These are phyloP conservation scores for Hydrotaea diabolus DNA, from an alignment of 2,888 invertebrate genomes.

Conservation along the genomic window DNA sequence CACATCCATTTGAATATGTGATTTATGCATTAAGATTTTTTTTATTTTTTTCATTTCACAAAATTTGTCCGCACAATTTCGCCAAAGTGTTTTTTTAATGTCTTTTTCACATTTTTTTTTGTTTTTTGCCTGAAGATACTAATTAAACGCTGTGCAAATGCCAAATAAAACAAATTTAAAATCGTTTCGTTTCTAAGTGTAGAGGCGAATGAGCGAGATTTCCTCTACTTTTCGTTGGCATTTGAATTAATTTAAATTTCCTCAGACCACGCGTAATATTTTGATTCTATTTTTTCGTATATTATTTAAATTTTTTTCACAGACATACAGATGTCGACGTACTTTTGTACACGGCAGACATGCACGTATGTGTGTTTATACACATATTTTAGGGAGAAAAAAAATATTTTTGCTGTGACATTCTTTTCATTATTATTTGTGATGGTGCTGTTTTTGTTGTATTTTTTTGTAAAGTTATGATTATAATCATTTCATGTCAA, in stretches of 20 bases:
- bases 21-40: neutral
- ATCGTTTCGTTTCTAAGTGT: neutral
- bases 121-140: neutral
- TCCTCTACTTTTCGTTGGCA: slow-evolving; percentile 28
- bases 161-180: slow-evolving; percentile 30
- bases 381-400: slow-evolving; percentile 40
- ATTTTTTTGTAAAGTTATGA: too few relatives aligned
- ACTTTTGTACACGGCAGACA: too few relatives aligned
- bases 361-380: slow-evolving; percentile 15
- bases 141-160: slow-evolving; percentile 49
- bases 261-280: slow-evolving; percentile 52
- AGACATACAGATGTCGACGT: too few relatives aligned
- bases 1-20: neutral
- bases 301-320: too few relatives aligned
- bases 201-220: slow-evolving; percentile 10
- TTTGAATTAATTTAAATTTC: slow-evolving; percentile 52
- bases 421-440: neutral
- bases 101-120: neutral
- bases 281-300: slow-evolving; percentile 1
- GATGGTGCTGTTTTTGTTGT: too few relatives aligned
- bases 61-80: neutral
- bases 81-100: neutral
- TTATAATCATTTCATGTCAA: too few relatives aligned
- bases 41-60: neutral
- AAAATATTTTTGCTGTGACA: slow-evolving; percentile 19